Evolutionary conservation across 1,140 invertebrate species (phyloP), one percentile per base, ranked within the genome.

Genomic region (Drosophila pectinifera): DNA sequence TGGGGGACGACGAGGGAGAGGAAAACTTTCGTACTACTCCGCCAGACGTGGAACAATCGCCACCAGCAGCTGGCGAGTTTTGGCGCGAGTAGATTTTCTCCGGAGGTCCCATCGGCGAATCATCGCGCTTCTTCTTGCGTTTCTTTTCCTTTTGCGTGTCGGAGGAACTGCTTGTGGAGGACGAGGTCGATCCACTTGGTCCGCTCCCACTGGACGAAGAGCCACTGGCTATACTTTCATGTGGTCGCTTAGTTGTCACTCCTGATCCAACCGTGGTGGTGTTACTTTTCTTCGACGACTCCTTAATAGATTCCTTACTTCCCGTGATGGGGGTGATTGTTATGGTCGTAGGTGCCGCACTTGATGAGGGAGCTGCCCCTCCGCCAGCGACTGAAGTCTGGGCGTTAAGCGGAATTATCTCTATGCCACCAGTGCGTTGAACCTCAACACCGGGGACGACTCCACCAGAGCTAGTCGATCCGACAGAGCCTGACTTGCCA

Each of bases 91-190:
- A 92, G 0, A 96, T 93, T 92, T 97, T 97, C 48, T 96, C 96
- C 0, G 96, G 96, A 3, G 96, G 96, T 5, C 96, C 96, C 96
- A 97, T 97, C 0, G 96, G 95, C 75, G 94, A 94, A 55, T 95
- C 95, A 46, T 95, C 95, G 16, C 96, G 95, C 65, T 96, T 96
- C 56, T 95, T 93, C 74, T 96, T 96, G 26, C 96, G 94, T 82
- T 97, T 96, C 89, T 96, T 97, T 51, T 97, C 96, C 69, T 95
- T 91, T 82, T 95, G 95, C n/a, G 93, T 93, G 95, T 95, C 63
- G 1, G 73, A 56, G 5, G 73, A 65, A 14, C 72, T 93, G 39
- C 59, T 65, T 11, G 59, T 48, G 2, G 82, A 86, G 16, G 77
- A 67, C 3, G 63, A 53, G 11, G 62, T 53, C 1, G 57, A 67